phyloP scores from a whole-genome alignment of 2,888 invertebrate species.

The Pandemis corylana region DNA sequence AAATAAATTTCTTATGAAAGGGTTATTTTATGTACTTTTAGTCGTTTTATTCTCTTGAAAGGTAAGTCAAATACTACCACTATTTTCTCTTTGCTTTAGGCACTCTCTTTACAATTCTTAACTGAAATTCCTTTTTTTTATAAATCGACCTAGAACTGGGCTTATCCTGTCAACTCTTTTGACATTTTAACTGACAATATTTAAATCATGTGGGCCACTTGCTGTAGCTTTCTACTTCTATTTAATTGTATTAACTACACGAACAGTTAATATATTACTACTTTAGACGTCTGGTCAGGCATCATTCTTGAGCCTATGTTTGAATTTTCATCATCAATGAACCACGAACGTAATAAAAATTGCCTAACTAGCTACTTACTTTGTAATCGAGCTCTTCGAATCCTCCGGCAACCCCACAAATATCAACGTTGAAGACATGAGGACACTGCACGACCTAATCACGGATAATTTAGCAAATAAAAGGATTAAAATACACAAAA shows the following conservation, averaged over 20 bases:
- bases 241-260: neutral
- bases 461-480: constrained; percentile 50
- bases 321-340: constrained; percentile 3
- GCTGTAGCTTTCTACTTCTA: neutral
- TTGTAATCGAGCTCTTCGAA: constrained; percentile 87
- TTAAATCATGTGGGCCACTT: neutral
- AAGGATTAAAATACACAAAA: constrained; percentile 44
- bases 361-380: constrained; percentile 58
- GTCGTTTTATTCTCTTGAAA: too few species aligned
- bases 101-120: neutral
- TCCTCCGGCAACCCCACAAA: constrained; percentile 85
- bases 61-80: too few species aligned
- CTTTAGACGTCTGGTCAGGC: neutral
- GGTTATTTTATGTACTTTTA: too few species aligned
- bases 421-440: constrained; percentile 87
- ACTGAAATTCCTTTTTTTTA: neutral
- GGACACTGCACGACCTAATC: constrained; percentile 47
- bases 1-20: too few species aligned
- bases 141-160: neutral
- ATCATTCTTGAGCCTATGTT: neutral
- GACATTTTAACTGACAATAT: neutral
- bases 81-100: too few species aligned
- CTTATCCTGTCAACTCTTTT: neutral
- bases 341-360: neutral
- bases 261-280: neutral